Percentiles rank a stretch among this genome's conserved stretches.
phyloP scores from a whole-genome alignment of 2,113 vertebrate species.

The zebrafish (Danio rerio) region DNA sequence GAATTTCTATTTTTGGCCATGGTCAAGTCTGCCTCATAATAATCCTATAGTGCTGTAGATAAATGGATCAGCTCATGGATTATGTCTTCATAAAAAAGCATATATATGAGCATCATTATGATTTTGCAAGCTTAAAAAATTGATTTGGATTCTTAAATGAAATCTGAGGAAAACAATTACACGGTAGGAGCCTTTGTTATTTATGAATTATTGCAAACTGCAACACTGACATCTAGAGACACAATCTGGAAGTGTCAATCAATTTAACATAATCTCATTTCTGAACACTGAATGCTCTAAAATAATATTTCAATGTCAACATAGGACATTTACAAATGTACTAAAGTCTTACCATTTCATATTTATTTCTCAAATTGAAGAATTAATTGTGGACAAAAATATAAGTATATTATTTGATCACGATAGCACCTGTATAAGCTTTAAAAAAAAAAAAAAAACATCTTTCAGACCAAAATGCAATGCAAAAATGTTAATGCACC shows the following conservation, averaged over 20 bases:
- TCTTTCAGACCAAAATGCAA: background rate
- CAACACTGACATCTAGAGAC: constrained; percentile 53
- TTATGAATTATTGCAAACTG: background rate
- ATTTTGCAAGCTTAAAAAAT: background rate
- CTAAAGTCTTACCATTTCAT: too few species aligned
- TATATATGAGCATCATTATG: background rate
- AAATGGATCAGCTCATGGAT: background rate
- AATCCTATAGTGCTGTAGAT: constrained; percentile 2
- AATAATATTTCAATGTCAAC: background rate
- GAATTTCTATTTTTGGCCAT: constrained; percentile 38
- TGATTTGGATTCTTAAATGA: background rate
- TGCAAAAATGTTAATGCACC: background rate
- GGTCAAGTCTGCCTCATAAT: constrained; percentile 14
- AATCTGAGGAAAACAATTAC: background rate
- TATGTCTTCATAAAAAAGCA: background rate
- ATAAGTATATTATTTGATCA: too few species aligned
- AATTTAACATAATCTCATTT: background rate
- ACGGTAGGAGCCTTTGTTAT: background rate
- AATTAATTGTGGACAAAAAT: too few species aligned
- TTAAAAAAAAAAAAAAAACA: too few species aligned
- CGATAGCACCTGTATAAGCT: too few species aligned
- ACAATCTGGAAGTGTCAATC: constrained; percentile 3
- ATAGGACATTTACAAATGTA: background rate
- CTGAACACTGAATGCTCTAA: background rate
- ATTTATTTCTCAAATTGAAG: too few species aligned